Base-by-base conservation (phyloP, 2,888 invertebrate species). In the Mechanitis messenoides region DNA sequence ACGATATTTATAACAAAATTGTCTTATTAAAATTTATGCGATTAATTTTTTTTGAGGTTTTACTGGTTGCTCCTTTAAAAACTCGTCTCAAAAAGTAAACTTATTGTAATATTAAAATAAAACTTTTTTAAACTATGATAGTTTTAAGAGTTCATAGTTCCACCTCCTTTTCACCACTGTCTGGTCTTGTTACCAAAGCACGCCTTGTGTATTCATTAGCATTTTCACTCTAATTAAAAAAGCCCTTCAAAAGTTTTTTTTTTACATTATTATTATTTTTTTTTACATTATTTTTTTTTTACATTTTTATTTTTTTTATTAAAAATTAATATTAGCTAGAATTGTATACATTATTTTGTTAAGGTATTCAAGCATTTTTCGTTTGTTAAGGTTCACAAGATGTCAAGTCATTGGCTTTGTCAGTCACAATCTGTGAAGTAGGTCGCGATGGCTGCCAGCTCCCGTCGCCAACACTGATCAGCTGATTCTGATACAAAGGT, bases 401-500 rank as follows among this genome's bases (percentile, higher is more conserved):
- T 47, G n/a, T 47, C 47, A n/a, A 47, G 11, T 31, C 9, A 50
- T 31, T 28, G 47, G 47, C 47, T 50, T 9, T 11, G 59, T 64
- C 61, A 60, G 58, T 63, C 63, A 61, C 63, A 65, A 62, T 59
- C 57, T 59, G 62, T 68, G 28, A 74, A 73, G 69, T 73, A 69
- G 75, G 75, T 73, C 76, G 75, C 59, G 61, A 28, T 45, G 59
- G 67, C 60, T 74, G 76, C 72, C 73, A 73, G 71, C 66, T 56
- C 55, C 64, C 58, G 61, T 63, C 69, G 74, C 72, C 73, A 70
- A 70, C 69, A 69, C 68, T 71, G 74, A 80, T 79, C 83, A 81
- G 83, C 83, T 84, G 85, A 83, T 83, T 83, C 79, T 77, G 81
- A 81, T 81, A 80, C 74, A 87, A 86, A 87, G 87, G 87, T 87